Evolutionary conservation across 2,797 vertebrate genomes (phyloP), one percentile per base, ranked within the genome.

Genomic region (Mallotus villosus): DNA sequence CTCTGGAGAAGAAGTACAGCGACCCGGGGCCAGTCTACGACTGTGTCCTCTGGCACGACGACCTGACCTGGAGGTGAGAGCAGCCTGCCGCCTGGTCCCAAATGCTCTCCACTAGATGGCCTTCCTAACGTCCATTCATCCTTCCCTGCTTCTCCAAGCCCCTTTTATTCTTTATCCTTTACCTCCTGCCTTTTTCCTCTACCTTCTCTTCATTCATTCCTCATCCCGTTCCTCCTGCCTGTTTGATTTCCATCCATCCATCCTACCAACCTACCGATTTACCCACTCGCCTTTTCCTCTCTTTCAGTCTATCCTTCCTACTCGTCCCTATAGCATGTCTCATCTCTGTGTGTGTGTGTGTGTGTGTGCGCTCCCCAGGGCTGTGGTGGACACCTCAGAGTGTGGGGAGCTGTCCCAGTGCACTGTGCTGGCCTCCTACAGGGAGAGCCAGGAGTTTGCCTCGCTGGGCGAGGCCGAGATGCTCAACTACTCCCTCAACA

Each of bases 11-110:
- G 90, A 99, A 99, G 83, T 99, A 96, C 58, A 96, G 93, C 34
- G 97, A 99, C 81, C 97, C 97, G 14, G 98, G 98, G 60, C 98
- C 98, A 9, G 97, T 99, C 0, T 99, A 96, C 72, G 98, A 99
- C 86, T 99, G 98, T 67, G 68, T 99, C 68, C 94, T 97, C 17
- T 99, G 98, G 98, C 88, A 98, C 17, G 96, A 99, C 0, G 97
- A 96, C 1, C 87, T 93, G 78, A 93, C 93, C 0, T 99, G 97
- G 97, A 96, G 94, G 98, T 97, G 88, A 88, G 70, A 51, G 32
- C 7, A 12, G 2, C 51, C 25, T 4, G 0, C 49, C 32, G 49
- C 19, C 5, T 8, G 1, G 21, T 32, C 17, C 29, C 29, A 19
- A 17, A 34, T 3, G 5, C 32, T 32, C 32, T 32, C 4, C 32